Base-by-base conservation (phyloP, 2,888 invertebrate genomes). In the Electrophaes corylata region DNA sequence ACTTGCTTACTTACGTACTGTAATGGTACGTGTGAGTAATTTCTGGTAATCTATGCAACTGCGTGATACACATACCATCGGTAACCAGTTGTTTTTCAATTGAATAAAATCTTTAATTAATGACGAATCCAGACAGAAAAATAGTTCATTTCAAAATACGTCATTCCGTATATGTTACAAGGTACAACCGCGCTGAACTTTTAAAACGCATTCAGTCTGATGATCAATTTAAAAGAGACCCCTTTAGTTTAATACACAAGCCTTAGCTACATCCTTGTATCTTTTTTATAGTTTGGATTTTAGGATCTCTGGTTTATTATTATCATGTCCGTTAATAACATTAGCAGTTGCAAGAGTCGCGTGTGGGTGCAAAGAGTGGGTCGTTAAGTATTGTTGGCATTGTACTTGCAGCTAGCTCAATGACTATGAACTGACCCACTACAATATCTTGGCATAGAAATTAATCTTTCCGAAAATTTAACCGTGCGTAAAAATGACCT, bases 371-470 rank as follows among this genome's bases (percentile, higher is more conserved):
- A 29, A 62, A 57, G 59, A 52, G 48, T 62, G 64, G 70, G 70
- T 72, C 70, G 64, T 80, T 77, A 78, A n/a, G n/a, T n/a, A n/a
- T n/a, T n/a, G n/a, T n/a, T n/a, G n/a, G 71, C 75, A 76, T 55
- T 55, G 44, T 54, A 54, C 49, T 74, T 69, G 63, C 71, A 69
- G 70, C 60, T 69, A 72, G 70, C 53, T 37, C 16, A 35, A 35
- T 35, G 14, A 10, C 26, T 10, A 14, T 35, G 35, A 35, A 6
- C 16, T 14, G 2, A 12, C 12, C 6, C 14, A 35, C 33, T 1
- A 16, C 16, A 37, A 29, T 29, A 10, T 29, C 26, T 10, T 10
- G 26, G 10, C 20, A 29, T 10, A 5, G 10, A 10, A 29, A 10
- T 2, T 10, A 1, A 29, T 29, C 10, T 29, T 29, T 29, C 26